Conservation (phyloP, 92 coral and sea anemone species). For the Hydrozoanthus gracilis region DNA sequence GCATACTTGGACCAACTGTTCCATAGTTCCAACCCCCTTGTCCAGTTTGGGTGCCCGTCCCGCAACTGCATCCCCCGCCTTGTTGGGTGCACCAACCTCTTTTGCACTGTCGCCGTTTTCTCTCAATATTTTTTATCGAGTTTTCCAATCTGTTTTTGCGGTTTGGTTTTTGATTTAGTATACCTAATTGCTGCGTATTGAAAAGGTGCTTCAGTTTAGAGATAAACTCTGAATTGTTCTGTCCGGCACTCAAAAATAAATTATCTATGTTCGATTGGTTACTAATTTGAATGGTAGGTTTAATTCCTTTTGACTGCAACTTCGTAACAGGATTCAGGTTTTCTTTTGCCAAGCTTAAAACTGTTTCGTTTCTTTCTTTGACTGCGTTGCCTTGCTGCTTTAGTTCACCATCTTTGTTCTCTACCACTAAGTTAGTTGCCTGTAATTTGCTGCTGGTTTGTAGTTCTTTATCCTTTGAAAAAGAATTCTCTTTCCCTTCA, state of each 20-base stretch:
- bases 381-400: background rate
- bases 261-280: background rate
- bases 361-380: background rate
- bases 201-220: background rate
- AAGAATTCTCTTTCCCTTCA: background rate
- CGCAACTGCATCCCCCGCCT: constrained; percentile 7
- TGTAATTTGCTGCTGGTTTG: background rate
- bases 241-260: background rate
- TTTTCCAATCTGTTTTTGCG: background rate
- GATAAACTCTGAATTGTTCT: background rate
- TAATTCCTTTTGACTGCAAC: background rate
- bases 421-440: background rate
- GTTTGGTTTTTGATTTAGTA: background rate
- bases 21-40: constrained; percentile 22
- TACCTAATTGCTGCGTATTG: background rate
- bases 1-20: background rate
- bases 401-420: background rate
- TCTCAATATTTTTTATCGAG: constrained; percentile 11
- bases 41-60: background rate
- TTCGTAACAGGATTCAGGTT: background rate
- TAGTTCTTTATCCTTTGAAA: background rate
- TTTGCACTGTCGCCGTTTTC: constrained; percentile 2
- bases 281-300: background rate
- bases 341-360: background rate
- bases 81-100: constrained; percentile 8